These are phyloP conservation scores for Orientallactaga sibirica DNA, from an alignment of 2,797 vertebrate genomes.

Conservation along the genomic window DNA sequence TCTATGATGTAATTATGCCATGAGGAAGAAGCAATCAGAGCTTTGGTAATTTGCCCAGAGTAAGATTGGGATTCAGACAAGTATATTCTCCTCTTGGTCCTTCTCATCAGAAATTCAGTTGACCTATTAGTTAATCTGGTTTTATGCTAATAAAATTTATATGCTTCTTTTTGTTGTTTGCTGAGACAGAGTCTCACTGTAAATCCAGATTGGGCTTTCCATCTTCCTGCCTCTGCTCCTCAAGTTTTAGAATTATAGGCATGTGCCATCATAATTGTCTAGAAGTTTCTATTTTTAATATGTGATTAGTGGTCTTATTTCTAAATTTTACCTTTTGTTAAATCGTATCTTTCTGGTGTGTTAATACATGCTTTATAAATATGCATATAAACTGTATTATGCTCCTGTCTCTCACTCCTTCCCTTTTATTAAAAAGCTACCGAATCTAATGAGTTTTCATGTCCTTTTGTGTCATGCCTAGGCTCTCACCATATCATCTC, in stretches of 20 bases:
- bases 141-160: not conserved
- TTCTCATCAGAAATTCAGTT: not conserved
- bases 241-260: not conserved
- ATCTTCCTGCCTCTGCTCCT: not conserved
- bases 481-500: not conserved
- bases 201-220: not conserved
- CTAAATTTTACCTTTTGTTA: not conserved
- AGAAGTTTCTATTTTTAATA: not conserved
- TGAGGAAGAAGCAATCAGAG: not conserved
- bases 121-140: not conserved
- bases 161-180: not conserved
- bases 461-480: not conserved
- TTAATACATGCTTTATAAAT: not conserved
- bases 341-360: not conserved
- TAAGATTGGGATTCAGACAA: not conserved
- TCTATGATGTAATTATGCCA: not conserved
- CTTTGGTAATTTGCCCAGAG: not conserved
- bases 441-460: not conserved
- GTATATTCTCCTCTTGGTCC: not conserved
- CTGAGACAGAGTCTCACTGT: not conserved
- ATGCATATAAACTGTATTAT: not conserved
- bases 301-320: not conserved
- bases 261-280: not conserved
- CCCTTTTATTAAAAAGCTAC: not conserved
- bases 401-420: not conserved